Evolutionary conservation across 2,888 invertebrate species (phyloP).

Genomic region (Priocnemis perturbator): DNA sequence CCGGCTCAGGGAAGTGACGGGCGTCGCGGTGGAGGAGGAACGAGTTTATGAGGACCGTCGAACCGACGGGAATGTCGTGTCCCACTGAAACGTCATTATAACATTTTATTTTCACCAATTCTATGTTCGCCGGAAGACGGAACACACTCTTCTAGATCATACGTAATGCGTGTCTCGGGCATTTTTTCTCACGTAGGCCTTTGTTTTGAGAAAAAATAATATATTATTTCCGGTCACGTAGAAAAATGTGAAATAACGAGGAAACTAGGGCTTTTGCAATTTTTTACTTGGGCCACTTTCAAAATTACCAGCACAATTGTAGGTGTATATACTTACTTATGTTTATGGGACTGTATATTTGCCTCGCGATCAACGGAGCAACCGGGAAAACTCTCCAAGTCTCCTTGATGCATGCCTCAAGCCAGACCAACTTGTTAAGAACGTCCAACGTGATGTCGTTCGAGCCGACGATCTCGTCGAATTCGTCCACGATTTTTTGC

Average conservation of each 20-base stretch:
- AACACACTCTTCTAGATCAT: too few relatives aligned
- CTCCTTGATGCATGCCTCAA: slow-evolving; percentile 71
- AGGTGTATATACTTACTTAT: slow-evolving; percentile 69
- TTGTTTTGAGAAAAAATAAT: too few relatives aligned
- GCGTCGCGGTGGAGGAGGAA: slow-evolving; percentile 76
- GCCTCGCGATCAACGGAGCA: slow-evolving; percentile 67
- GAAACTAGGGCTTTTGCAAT: too few relatives aligned
- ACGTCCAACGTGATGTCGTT: slow-evolving; percentile 61
- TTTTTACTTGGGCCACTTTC: too few relatives aligned
- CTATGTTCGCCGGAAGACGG: too few relatives aligned
- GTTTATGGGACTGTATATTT: slow-evolving; percentile 66
- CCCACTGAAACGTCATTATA: slow-evolving; percentile 60
- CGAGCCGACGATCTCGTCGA: slow-evolving; percentile 45
- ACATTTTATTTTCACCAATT: too few relatives aligned
- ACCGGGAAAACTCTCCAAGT: slow-evolving; percentile 69
- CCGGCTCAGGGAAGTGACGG: slow-evolving; percentile 76
- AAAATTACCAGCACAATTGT: too few relatives aligned
- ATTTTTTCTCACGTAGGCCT: too few relatives aligned
- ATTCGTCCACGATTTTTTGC: slow-evolving; percentile 66
- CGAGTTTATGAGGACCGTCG: slow-evolving; percentile 68
- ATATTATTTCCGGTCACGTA: too few relatives aligned
- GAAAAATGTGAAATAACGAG: too few relatives aligned
- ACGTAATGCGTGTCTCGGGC: too few relatives aligned
- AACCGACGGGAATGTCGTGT: slow-evolving; percentile 67
- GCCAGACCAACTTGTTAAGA: slow-evolving; percentile 64